phyloP scores from a whole-genome alignment of 2,797 vertebrate genomes.

The Pampus argenteus region DNA sequence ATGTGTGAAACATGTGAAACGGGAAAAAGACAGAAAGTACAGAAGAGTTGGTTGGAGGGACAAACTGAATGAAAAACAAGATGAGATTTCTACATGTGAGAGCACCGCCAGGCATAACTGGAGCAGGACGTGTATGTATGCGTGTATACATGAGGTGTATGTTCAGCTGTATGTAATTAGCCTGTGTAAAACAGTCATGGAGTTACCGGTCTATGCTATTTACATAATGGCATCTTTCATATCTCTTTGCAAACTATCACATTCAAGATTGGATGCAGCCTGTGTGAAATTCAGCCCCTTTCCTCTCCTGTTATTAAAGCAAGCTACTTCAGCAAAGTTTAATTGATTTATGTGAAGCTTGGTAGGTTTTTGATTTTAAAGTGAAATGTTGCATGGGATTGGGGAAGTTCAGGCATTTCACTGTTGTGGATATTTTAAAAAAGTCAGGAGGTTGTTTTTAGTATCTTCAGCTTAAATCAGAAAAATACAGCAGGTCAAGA shows the following conservation, averaged over 20 bases:
- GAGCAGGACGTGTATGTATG: constrained; percentile 64
- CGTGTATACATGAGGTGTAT: constrained; percentile 51
- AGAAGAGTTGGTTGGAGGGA: constrained; percentile 12
- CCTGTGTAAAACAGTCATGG: constrained; percentile 28
- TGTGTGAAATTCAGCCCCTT: constrained; percentile 22
- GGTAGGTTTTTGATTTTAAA: constrained; percentile 15
- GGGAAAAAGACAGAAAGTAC: constrained; percentile 32
- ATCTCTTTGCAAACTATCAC: constrained; percentile 13
- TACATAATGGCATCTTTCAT: constrained; percentile 30
- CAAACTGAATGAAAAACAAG: constrained; percentile 27
- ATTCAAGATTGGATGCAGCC: constrained; percentile 33
- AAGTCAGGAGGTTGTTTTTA: constrained; percentile 8
- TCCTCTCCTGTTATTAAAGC: not conserved
- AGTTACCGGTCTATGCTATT: constrained; percentile 16
- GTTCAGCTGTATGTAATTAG: constrained; percentile 49
- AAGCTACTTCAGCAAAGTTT: constrained; percentile 22
- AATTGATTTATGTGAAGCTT: constrained; percentile 37
- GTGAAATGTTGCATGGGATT: constrained; percentile 28
- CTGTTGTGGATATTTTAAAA: not conserved
- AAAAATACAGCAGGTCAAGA: constrained; percentile 2
- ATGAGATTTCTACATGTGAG: constrained; percentile 21
- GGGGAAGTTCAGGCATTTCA: not conserved
- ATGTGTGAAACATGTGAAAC: constrained; percentile 42
- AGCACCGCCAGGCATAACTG: constrained; percentile 32
- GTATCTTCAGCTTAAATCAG: not conserved